These are phyloP conservation scores for Cranoglanis bouderius DNA, from an alignment of 2,113 vertebrate genomes.

Conservation along the genomic window DNA sequence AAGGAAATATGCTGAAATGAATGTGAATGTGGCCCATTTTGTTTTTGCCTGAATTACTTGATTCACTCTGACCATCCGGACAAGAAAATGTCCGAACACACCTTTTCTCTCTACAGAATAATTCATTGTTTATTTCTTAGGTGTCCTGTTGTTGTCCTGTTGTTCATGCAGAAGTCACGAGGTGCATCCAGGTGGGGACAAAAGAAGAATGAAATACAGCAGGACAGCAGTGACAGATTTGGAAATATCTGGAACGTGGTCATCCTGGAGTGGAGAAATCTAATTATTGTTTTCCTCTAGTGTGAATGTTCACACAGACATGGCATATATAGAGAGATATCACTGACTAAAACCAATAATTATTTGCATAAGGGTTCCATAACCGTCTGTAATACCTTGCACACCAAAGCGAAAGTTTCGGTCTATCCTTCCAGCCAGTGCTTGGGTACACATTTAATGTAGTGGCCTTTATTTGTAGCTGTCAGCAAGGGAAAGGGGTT, in stretches of 20 bases:
- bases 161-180: neutral
- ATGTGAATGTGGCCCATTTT: neutral
- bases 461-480: constrained; percentile 74
- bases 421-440: constrained; percentile 19
- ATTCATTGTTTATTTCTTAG: constrained; percentile 38
- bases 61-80: constrained; percentile 19
- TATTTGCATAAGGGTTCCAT: neutral
- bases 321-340: neutral
- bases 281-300: neutral
- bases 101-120: constrained; percentile 25
- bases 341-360: too few relatives aligned
- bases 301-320: neutral
- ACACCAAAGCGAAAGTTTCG: neutral
- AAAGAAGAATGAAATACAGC: neutral
- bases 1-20: neutral
- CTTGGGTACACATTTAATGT: constrained; percentile 40
- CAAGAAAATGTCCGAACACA: constrained; percentile 26
- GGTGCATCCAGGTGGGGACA: neutral
- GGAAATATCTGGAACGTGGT: neutral
- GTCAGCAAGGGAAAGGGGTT: constrained; percentile 67
- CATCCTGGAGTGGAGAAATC: neutral
- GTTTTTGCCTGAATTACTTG: neutral
- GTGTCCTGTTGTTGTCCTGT: constrained; percentile 10
- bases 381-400: neutral
- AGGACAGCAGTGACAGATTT: neutral